Conservation (phyloP, 2,113 vertebrate species). For the Probosciger aterrimus region DNA sequence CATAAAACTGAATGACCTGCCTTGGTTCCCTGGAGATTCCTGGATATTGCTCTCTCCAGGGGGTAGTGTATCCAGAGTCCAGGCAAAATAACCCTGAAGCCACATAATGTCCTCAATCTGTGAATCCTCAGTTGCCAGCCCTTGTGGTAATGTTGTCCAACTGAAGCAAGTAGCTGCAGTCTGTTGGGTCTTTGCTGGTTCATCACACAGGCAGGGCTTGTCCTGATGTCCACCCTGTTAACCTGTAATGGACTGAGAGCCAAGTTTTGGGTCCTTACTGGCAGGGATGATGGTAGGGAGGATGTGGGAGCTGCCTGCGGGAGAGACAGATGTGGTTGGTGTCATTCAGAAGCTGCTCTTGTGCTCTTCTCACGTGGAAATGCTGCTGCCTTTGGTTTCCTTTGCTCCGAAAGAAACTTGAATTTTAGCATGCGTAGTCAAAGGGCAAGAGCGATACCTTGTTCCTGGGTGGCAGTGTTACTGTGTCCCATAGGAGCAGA, state of each 20-base stretch:
- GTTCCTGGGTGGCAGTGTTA: not conserved
- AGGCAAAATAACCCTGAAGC: not conserved
- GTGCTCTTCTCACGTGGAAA: not conserved
- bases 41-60: not conserved
- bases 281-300: not conserved
- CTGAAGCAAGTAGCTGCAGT: not conserved
- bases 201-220: not conserved
- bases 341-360: not conserved
- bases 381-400: not conserved
- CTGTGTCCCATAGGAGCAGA: not conserved
- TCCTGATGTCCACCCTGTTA: not conserved
- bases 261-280: not conserved
- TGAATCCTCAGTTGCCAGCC: not conserved
- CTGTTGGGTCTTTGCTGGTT: not conserved
- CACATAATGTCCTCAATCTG: rapidly evolving
- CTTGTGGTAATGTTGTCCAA: rapidly evolving
- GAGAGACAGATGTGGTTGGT: not conserved
- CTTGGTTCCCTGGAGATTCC: not conserved
- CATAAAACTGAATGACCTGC: not conserved
- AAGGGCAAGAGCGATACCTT: not conserved
- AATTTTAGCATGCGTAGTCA: not conserved
- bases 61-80: not conserved
- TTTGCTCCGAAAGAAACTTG: not conserved
- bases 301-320: not conserved
- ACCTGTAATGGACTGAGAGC: not conserved